Evolutionary conservation across 2,113 vertebrate species (phyloP).

Genomic region (Ptychochromis oligacanthus): DNA sequence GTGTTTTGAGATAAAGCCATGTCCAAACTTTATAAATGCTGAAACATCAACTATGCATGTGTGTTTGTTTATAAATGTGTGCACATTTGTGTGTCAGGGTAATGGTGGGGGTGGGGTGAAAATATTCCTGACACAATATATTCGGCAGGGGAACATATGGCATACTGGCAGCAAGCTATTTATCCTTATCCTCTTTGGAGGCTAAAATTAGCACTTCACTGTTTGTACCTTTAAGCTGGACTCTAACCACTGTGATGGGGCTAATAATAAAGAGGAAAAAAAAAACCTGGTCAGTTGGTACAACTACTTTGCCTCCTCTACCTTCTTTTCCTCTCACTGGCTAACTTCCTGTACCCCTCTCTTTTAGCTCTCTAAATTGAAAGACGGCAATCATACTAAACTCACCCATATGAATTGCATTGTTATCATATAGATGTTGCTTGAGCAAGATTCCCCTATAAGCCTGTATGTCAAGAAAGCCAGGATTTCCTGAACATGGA

Average conservation of each 20-base stretch:
- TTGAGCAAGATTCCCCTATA: constrained; percentile 38
- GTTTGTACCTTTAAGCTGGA: constrained; percentile 85
- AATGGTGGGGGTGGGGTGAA: constrained; percentile 81
- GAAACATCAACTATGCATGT: constrained; percentile 32
- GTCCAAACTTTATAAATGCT: background rate
- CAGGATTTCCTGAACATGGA: constrained; percentile 76
- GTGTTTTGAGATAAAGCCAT: no score
- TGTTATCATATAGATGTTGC: constrained; percentile 27
- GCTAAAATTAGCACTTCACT: constrained; percentile 98
- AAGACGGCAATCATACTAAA: constrained; percentile 5
- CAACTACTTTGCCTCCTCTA: background rate
- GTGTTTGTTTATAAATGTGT: constrained; percentile 6
- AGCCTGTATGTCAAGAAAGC: constrained; percentile 67
- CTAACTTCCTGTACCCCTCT: background rate
- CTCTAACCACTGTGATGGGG: constrained; percentile 81
- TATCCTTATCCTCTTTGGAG: constrained; percentile 98
- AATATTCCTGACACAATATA: constrained; percentile 91
- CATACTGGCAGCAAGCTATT: constrained; percentile 92
- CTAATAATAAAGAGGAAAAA: constrained; percentile 78
- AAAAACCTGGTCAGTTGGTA: constrained; percentile 44
- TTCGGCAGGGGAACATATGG: constrained; percentile 93
- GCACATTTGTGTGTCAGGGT: constrained; percentile 19
- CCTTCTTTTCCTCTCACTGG: background rate
- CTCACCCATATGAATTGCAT: constrained; percentile 4
- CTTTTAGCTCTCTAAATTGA: background rate